A percentile compares a stretch with the other conserved stretches of the same genome.
phyloP scores from a whole-genome alignment of 2,113 vertebrate species.

The Psilopsiagon aurifrons region DNA sequence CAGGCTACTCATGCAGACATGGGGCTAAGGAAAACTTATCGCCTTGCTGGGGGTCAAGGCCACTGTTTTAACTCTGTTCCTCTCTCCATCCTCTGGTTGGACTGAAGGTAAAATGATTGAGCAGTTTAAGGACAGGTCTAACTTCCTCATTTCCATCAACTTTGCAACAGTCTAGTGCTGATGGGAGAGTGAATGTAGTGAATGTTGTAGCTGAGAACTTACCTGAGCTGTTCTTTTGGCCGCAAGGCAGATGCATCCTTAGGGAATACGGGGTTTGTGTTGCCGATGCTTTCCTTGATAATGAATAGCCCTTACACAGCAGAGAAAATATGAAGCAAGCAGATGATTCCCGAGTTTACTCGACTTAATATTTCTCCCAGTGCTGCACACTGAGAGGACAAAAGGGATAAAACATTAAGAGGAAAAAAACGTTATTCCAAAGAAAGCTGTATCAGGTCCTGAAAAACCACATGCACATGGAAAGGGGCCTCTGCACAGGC shows the following conservation, averaged over 20 bases:
- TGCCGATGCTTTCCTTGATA: not conserved
- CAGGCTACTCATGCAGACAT: not conserved
- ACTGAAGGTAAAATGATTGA: not conserved
- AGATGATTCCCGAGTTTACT: not conserved
- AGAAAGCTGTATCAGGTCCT: not conserved
- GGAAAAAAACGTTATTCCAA: fast-evolving
- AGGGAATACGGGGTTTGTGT: fast-evolving
- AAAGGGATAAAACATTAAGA: not conserved
- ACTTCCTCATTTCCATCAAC: not conserved
- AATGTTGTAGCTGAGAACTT: not conserved
- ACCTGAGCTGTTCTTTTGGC: not conserved
- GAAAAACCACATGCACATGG: not conserved
- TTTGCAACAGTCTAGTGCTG: not conserved
- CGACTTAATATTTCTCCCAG: not conserved
- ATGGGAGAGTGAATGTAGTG: not conserved
- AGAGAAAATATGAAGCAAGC: not conserved
- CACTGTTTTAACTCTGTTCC: not conserved
- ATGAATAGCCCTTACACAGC: not conserved
- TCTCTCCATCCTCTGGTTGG: not conserved
- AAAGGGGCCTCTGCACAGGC: not conserved
- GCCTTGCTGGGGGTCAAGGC: not conserved
- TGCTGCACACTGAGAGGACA: not conserved
- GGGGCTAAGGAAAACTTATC: not conserved
- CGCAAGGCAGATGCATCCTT: not conserved
- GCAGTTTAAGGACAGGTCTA: not conserved